Evolutionary conservation across 2,113 vertebrate genomes (phyloP).

Genomic region (Oncorhynchus masou): DNA sequence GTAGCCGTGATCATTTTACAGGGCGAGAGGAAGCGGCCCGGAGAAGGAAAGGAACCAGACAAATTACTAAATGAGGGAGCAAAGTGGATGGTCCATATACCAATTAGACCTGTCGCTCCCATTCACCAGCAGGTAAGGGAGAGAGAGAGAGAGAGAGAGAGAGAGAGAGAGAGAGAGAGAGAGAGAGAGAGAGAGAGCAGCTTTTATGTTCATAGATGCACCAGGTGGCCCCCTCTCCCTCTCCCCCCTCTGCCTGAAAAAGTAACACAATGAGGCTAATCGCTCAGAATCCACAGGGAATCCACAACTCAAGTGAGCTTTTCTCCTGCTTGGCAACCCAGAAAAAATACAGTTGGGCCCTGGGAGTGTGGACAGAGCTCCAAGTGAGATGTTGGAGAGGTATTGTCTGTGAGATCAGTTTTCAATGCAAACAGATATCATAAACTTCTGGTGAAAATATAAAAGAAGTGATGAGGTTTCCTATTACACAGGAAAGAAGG

Average conservation of each 20-base stretch:
- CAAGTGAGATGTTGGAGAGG: constrained; percentile 37
- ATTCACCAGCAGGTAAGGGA: constrained; percentile 45
- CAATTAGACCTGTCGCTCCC: constrained; percentile 18
- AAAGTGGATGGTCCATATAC: constrained; percentile 61
- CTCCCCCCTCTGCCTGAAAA: neutral
- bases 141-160: constrained; percentile 1
- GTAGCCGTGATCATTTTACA: constrained; percentile 81
- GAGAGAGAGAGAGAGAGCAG: neutral
- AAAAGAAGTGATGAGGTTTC: constrained; percentile 37
- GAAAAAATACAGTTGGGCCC: constrained; percentile 10
- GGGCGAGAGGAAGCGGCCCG: constrained; percentile 55
- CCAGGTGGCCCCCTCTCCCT: constrained; percentile 46
- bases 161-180: neutral
- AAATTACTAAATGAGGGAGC: constrained; percentile 80
- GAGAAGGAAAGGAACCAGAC: constrained; percentile 81
- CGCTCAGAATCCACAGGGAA: neutral
- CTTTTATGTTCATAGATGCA: neutral
- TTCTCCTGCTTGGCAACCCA: neutral
- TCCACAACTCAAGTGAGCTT: neutral
- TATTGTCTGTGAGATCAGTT: constrained; percentile 35
- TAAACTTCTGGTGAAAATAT: constrained; percentile 45
- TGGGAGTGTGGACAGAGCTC: constrained; percentile 27
- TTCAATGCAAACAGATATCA: constrained; percentile 53
- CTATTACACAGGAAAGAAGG: constrained; percentile 28
- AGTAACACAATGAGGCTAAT: neutral